Conservation (phyloP, 2,888 invertebrate genomes). For the Perizoma flavofasciatum region DNA sequence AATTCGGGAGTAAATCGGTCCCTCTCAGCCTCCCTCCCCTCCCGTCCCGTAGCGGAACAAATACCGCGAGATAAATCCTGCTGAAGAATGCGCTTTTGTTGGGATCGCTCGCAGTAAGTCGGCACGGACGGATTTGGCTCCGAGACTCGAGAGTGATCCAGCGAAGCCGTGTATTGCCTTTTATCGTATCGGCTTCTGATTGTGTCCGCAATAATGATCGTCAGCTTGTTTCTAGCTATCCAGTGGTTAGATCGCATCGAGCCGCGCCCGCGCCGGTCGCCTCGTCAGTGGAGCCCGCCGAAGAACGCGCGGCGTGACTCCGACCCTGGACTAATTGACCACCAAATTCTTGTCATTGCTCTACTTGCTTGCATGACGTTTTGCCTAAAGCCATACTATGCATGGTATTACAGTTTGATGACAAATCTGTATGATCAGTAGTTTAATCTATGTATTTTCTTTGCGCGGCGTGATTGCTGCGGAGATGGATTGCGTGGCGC, state of each 20-base stretch:
- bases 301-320: neutral
- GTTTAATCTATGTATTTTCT: neutral
- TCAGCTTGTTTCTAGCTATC: constrained; percentile 9
- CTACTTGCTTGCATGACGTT: neutral
- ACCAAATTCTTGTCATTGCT: constrained; percentile 6
- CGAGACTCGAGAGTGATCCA: constrained; percentile 9
- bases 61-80: constrained; percentile 61
- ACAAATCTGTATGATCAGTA: no score
- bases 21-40: constrained; percentile 30
- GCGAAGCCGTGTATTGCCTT: constrained; percentile 2
- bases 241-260: no score
- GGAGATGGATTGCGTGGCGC: neutral
- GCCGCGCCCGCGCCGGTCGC: no score
- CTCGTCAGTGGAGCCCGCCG: no score
- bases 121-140: constrained; percentile 13
- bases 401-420: no score
- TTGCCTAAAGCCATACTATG: no score
- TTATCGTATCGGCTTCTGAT: constrained; percentile 16
- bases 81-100: constrained; percentile 50
- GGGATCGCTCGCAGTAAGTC: constrained; percentile 12
- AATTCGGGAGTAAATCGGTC: constrained; percentile 56
- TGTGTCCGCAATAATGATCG: constrained; percentile 14
- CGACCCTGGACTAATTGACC: neutral
- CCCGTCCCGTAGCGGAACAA: constrained; percentile 45
- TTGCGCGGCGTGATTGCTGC: neutral